A percentile compares a stretch with the other conserved stretches of the same genome.
Evolutionary conservation across 2,113 vertebrate species (phyloP).

Genomic region (Laticauda colubrina): DNA sequence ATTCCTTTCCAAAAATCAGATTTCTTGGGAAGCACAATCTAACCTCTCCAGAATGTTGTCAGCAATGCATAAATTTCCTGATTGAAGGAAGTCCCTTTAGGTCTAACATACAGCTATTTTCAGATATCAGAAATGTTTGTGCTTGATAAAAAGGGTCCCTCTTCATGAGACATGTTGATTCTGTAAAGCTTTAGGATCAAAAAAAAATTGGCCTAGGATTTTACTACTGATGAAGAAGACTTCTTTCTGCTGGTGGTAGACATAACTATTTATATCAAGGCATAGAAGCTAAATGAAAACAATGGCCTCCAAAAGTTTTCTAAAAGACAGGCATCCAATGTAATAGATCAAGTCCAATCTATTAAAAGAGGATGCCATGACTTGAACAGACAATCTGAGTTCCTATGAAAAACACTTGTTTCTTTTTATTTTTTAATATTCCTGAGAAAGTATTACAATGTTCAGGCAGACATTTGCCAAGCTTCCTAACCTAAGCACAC

Average conservation of each 20-base stretch:
- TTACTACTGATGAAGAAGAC: constrained; percentile 70
- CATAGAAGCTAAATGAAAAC: constrained; percentile 52
- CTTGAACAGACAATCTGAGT: constrained; percentile 27
- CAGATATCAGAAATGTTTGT: constrained; percentile 44
- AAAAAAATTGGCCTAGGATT: constrained; percentile 77
- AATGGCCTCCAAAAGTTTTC: constrained; percentile 56
- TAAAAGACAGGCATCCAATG: constrained; percentile 47
- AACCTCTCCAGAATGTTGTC: constrained; percentile 74
- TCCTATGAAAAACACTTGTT: constrained; percentile 15
- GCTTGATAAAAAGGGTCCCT: constrained; percentile 46
- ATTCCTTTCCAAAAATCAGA: constrained; percentile 72
- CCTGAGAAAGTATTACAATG: constrained; percentile 42
- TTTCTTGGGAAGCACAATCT: constrained; percentile 75
- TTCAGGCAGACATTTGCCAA: constrained; percentile 59
- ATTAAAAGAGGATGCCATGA: constrained; percentile 34
- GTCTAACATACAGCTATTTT: constrained; percentile 72
- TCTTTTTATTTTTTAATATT: constrained; percentile 9
- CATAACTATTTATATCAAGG: constrained; percentile 52
- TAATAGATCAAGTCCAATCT: constrained; percentile 45
- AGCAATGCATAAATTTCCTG: constrained; percentile 79
- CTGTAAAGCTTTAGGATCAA: constrained; percentile 75
- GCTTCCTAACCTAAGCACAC: constrained; percentile 75
- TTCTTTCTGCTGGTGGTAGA: constrained; percentile 56
- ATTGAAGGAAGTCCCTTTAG: constrained; percentile 73
- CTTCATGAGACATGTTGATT: constrained; percentile 59